These are phyloP conservation scores for Dysmachus trigonus DNA, from an alignment of 2,888 invertebrate genomes.

Conservation along the genomic window DNA sequence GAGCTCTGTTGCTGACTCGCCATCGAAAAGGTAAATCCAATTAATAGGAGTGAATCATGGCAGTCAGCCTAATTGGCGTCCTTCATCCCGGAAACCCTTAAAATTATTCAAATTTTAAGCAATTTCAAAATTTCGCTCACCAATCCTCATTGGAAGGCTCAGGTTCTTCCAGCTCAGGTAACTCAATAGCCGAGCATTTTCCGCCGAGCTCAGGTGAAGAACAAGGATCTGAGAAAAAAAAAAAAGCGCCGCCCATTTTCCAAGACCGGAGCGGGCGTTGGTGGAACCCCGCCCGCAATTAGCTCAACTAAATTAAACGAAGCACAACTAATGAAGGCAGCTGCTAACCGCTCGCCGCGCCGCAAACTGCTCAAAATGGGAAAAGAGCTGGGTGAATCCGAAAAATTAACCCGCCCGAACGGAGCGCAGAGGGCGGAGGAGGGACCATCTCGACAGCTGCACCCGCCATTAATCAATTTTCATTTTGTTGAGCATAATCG, in stretches of 20 bases:
- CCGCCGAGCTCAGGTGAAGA: neutral
- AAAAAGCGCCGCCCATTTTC: neutral
- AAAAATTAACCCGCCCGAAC: neutral
- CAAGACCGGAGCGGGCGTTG: neutral
- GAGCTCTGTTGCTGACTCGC: neutral
- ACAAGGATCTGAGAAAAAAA: no score
- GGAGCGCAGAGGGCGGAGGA: no score
- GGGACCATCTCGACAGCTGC: neutral
- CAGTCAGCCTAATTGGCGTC: neutral
- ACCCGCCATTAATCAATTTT: neutral
- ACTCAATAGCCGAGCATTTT: neutral
- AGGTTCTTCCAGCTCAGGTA: neutral
- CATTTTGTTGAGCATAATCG: neutral
- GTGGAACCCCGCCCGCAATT: neutral
- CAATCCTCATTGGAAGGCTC: neutral
- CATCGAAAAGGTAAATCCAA: neutral
- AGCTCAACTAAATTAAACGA: neutral
- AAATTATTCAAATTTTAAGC: neutral
- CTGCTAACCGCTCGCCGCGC: neutral
- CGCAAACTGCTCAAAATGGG: neutral
- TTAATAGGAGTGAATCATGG: neutral
- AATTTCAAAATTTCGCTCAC: neutral
- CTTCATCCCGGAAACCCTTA: neutral
- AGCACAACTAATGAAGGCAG: neutral
- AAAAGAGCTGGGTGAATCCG: neutral